phyloP scores from a whole-genome alignment of 2,113 vertebrate species.

The Thoracochromis brauschi region DNA sequence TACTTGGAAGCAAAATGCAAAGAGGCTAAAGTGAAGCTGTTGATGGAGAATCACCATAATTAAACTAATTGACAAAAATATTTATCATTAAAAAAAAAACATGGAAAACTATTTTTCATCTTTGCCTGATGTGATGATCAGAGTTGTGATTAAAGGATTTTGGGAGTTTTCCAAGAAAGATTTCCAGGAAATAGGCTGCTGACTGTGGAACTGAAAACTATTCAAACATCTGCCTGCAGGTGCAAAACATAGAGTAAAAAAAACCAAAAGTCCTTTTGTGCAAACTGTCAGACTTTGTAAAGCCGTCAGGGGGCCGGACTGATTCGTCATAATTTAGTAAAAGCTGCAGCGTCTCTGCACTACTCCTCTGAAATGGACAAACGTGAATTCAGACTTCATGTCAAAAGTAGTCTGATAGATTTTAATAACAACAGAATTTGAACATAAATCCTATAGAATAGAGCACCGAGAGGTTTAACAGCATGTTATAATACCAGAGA shows the following conservation, averaged over 20 bases:
- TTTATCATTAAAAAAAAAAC: background rate
- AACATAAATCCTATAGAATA: background rate
- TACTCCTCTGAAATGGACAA: background rate
- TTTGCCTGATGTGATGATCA: background rate
- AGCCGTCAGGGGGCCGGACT: background rate
- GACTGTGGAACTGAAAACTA: background rate
- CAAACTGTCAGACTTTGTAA: background rate
- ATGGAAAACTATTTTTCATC: background rate
- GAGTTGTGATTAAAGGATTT: background rate
- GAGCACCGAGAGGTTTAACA: background rate
- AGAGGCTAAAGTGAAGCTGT: background rate
- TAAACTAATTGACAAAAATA: background rate
- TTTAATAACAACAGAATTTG: background rate
- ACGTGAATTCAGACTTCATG: background rate
- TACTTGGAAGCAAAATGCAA: background rate
- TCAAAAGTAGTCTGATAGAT: background rate
- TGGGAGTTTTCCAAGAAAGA: background rate
- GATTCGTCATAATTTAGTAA: background rate
- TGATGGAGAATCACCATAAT: background rate
- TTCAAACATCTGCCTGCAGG: background rate
- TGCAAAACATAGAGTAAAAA: background rate
- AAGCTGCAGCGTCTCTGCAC: background rate
- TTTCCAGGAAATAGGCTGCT: background rate
- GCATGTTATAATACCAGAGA: background rate
- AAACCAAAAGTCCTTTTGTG: background rate